Evolutionary conservation across 2,797 vertebrate genomes (phyloP).

Genomic region (Epinephelus coioides): DNA sequence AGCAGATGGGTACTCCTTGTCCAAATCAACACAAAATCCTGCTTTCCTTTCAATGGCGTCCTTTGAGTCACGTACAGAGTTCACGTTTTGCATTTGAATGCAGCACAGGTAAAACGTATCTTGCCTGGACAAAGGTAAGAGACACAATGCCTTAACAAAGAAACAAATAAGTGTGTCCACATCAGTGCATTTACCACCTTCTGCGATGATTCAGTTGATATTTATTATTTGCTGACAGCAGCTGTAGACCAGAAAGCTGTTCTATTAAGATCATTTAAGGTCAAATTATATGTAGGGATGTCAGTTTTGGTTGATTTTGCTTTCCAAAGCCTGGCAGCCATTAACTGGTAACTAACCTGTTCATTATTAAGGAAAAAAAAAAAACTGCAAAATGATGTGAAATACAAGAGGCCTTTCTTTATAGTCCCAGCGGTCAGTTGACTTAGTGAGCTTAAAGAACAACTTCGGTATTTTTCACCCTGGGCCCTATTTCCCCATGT

Average conservation of each 20-base stretch:
- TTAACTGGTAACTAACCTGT: too few species aligned
- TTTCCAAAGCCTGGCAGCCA: too few species aligned
- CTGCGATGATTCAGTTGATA: background rate
- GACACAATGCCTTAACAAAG: background rate
- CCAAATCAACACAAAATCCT: constrained; percentile 2
- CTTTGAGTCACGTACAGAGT: background rate
- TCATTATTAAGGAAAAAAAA: too few species aligned
- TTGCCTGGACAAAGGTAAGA: background rate
- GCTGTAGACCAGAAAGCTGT: background rate
- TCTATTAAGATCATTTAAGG: too few species aligned
- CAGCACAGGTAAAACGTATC: background rate
- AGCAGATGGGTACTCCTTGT: background rate
- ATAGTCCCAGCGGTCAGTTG: too few species aligned
- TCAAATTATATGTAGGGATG: too few species aligned
- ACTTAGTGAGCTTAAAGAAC: too few species aligned
- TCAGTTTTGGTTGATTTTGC: too few species aligned
- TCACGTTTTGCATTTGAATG: constrained; percentile 10
- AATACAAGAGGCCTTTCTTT: too few species aligned
- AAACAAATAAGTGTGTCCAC: background rate
- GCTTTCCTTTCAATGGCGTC: background rate
- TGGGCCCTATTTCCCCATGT: too few species aligned
- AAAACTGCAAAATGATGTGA: too few species aligned
- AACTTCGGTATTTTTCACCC: too few species aligned
- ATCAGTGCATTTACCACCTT: background rate
- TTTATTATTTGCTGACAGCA: background rate